Conservation (phyloP, 1,140 invertebrate genomes). For the Tetragnatha versicolor region DNA sequence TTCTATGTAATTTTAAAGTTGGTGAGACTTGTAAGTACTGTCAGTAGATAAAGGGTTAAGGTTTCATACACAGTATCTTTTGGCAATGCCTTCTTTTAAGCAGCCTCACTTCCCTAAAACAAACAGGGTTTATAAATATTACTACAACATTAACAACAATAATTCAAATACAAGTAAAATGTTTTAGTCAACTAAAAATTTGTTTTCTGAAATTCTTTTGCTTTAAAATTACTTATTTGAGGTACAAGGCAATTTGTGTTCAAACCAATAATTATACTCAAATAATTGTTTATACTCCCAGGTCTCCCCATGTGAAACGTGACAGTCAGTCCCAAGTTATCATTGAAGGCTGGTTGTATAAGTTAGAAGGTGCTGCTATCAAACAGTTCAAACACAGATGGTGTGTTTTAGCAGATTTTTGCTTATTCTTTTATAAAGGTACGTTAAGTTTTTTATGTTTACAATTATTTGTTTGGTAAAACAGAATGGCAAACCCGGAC, state of each 20-base stretch:
- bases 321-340: slow-evolving; percentile 76
- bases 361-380: slow-evolving; percentile 87
- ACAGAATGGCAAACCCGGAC: no score
- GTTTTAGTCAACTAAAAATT: no score
- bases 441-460: slow-evolving; percentile 63
- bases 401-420: slow-evolving; percentile 94
- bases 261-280: not conserved
- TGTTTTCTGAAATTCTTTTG: not conserved
- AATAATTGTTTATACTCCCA: not conserved
- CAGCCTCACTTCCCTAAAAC: no score
- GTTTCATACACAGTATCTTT: no score
- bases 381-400: slow-evolving; percentile 95
- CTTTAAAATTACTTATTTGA: not conserved
- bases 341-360: slow-evolving; percentile 87
- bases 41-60: no score
- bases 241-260: not conserved
- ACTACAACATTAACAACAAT: no score
- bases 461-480: no score
- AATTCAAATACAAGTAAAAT: no score
- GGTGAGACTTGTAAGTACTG: no score
- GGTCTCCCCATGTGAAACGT: slow-evolving; percentile 63
- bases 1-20: no score
- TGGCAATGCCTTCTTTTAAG: no score
- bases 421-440: slow-evolving; percentile 95
- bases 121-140: no score